Evolutionary conservation across 2,797 vertebrate species (phyloP).

Genomic region (Heterohyrax brucei): DNA sequence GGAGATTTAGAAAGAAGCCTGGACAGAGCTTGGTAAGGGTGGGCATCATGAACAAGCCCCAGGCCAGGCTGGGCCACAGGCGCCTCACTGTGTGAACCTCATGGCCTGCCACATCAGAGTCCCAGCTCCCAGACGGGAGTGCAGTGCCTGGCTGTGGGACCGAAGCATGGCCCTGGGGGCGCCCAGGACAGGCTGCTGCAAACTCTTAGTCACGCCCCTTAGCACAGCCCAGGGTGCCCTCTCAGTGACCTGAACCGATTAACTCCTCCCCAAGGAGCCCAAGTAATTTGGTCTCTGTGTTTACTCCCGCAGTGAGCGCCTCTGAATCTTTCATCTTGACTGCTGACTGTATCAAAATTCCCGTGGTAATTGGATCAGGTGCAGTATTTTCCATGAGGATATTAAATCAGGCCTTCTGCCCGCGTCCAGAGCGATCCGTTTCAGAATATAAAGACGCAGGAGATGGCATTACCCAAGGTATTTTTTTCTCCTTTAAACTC

Average conservation of each 20-base stretch:
- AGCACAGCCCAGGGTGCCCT: slow-evolving; percentile 66
- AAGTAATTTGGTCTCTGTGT: slow-evolving; percentile 78
- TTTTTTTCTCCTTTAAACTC: slow-evolving; percentile 85
- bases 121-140: fast-evolving
- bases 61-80: background rate
- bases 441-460: slow-evolving; percentile 87
- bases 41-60: fast-evolving
- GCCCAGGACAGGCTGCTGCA: background rate
- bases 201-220: background rate
- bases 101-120: fast-evolving
- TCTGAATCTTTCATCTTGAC: slow-evolving; percentile 80
- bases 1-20: background rate
- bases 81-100: background rate
- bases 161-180: background rate
- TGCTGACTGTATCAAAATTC: slow-evolving; percentile 89
- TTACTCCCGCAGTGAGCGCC: slow-evolving; percentile 66
- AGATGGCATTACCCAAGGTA: slow-evolving; percentile 81
- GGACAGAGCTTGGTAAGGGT: background rate
- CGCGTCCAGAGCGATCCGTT: slow-evolving; percentile 80
- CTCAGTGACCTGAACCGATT: slow-evolving; percentile 2
- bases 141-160: fast-evolving
- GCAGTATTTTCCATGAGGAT: slow-evolving; percentile 87
- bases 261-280: slow-evolving; percentile 60
- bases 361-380: slow-evolving; percentile 91
- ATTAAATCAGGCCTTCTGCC: slow-evolving; percentile 89